phyloP scores from a whole-genome alignment of 2,888 invertebrate genomes.

The Venusia cambrica region DNA sequence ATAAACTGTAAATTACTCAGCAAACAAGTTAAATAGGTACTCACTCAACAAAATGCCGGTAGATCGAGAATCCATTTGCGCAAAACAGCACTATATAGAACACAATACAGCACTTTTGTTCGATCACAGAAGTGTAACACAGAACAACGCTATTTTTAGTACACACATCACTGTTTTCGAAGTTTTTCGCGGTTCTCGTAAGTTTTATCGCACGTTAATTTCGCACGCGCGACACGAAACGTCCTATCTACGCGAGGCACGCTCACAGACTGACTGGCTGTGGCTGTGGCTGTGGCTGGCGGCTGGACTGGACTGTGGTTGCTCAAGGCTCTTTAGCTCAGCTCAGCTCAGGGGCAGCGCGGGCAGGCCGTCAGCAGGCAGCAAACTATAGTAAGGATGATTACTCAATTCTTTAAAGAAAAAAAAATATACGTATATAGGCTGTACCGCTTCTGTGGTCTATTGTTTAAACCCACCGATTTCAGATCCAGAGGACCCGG shows the following conservation, averaged over 20 bases:
- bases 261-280: constrained; percentile 49
- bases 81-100: constrained; percentile 41
- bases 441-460: no score
- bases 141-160: constrained; percentile 49
- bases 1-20: constrained; percentile 6
- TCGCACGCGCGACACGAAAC: constrained; percentile 28
- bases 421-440: no score
- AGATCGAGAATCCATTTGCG: constrained; percentile 53
- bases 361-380: no score
- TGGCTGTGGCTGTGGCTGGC: no score
- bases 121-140: constrained; percentile 50
- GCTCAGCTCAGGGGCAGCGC: no score
- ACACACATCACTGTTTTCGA: constrained; percentile 46
- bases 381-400: no score
- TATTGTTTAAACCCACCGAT: no score
- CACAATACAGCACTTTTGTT: constrained; percentile 30
- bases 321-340: no score
- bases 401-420: no score
- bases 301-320: no score
- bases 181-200: constrained; percentile 46
- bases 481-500: no score
- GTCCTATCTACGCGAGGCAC: constrained; percentile 38
- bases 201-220: constrained; percentile 34
- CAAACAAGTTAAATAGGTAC: constrained; percentile 13
- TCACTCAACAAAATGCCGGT: constrained; percentile 40